Conservation (phyloP, 2,797 vertebrate species). For the Percopsis omiscomaycus region DNA sequence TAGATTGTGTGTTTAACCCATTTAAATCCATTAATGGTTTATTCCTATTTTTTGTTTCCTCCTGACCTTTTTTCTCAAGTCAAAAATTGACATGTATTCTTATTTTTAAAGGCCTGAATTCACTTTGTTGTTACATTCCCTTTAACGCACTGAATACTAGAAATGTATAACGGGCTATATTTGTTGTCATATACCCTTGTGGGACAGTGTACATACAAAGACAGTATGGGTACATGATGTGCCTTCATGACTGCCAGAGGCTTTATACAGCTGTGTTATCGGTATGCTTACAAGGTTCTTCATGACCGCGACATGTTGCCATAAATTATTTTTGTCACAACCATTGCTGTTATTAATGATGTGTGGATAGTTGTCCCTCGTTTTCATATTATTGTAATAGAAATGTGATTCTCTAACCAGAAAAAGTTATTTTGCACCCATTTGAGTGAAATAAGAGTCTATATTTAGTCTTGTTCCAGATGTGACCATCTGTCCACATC, state of each 20-base stretch:
- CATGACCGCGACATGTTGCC: slow-evolving; percentile 37
- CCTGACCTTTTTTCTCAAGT: too few species aligned
- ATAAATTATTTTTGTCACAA: slow-evolving; percentile 29
- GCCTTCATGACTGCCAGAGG: slow-evolving; percentile 53
- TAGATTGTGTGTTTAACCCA: background rate
- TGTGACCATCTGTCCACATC: background rate
- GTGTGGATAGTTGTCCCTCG: slow-evolving; percentile 19
- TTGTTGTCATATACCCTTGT: slow-evolving; percentile 10
- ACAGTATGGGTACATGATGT: slow-evolving; percentile 37
- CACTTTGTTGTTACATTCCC: slow-evolving; percentile 35
- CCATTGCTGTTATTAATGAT: slow-evolving; percentile 30
- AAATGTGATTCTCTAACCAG: slow-evolving; percentile 22
- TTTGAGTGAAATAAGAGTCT: background rate
- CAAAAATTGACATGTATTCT: background rate
- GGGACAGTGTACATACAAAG: slow-evolving; percentile 5
- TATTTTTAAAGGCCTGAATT: slow-evolving; percentile 2
- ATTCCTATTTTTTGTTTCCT: background rate
- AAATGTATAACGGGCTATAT: background rate
- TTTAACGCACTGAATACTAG: slow-evolving; percentile 29
- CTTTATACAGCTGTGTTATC: slow-evolving; percentile 26
- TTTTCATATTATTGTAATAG: slow-evolving; percentile 46
- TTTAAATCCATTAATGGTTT: slow-evolving; percentile 1
- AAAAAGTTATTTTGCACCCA: background rate
- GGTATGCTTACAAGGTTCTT: slow-evolving; percentile 30
- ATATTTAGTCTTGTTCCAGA: background rate